phyloP scores from a whole-genome alignment of 23 tunicate genomes.

The Trididemnum nubilum region DNA sequence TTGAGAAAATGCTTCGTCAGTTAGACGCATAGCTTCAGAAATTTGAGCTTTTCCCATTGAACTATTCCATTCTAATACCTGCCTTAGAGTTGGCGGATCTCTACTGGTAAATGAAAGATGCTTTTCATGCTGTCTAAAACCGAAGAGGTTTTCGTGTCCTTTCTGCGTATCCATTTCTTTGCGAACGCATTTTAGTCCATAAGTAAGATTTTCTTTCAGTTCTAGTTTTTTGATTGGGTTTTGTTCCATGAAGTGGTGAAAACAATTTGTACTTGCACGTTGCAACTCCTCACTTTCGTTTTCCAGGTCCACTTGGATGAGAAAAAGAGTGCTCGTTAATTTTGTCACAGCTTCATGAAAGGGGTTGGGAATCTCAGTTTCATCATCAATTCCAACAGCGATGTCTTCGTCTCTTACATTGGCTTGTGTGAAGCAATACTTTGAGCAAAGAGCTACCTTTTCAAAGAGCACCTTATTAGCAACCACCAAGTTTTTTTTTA shows the following conservation, averaged over 20 bases:
- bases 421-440: neutral
- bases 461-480: neutral
- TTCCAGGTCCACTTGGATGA: neutral
- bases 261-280: neutral
- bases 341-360: neutral
- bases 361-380: neutral
- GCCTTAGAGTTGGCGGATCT: neutral
- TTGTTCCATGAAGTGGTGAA: no score
- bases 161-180: neutral
- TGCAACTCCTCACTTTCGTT: neutral
- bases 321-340: neutral
- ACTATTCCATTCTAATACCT: neutral
- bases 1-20: conserved; percentile 9
- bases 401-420: neutral
- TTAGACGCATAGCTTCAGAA: neutral
- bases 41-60: conserved; percentile 17
- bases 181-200: neutral
- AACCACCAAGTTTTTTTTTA: no score
- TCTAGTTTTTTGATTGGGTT: neutral
- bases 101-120: neutral
- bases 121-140: neutral
- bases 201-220: no score
- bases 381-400: neutral
- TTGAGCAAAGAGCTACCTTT: neutral
- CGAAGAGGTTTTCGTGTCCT: neutral